Conservation (phyloP, 2,797 vertebrate genomes). For the Sebastes miniatus region DNA sequence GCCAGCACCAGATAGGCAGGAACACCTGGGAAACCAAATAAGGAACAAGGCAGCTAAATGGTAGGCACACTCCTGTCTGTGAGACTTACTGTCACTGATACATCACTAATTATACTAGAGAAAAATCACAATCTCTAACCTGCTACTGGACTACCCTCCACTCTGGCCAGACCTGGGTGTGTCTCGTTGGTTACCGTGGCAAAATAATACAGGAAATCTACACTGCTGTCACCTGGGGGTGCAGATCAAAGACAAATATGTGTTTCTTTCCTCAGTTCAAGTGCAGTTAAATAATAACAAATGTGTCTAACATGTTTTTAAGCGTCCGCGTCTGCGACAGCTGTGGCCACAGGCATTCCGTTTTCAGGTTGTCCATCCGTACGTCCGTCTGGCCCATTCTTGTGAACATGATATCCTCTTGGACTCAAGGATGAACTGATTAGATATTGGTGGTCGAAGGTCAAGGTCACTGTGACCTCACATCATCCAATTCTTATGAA, state of each 20-base stretch:
- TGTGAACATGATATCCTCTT: too few relatives aligned
- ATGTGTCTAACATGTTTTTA: background rate
- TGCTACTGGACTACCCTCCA: constrained; percentile 83
- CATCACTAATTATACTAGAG: background rate
- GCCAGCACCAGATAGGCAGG: constrained; percentile 83
- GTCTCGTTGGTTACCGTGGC: constrained; percentile 83
- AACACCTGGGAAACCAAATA: constrained; percentile 68
- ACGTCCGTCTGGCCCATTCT: too few relatives aligned
- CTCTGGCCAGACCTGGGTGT: constrained; percentile 86
- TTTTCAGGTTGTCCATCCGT: too few relatives aligned
- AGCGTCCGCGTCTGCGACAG: too few relatives aligned
- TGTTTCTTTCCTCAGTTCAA: background rate
- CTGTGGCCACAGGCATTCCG: too few relatives aligned
- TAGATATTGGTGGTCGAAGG: too few relatives aligned
- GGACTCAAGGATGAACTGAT: too few relatives aligned
- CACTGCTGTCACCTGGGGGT: constrained; percentile 80
- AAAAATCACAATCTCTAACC: constrained; percentile 57
- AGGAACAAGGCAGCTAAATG: background rate
- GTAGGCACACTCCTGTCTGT: background rate
- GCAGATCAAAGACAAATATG: background rate
- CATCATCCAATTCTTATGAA: too few relatives aligned
- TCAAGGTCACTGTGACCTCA: too few relatives aligned
- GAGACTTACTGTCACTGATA: background rate
- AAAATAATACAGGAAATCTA: constrained; percentile 91
- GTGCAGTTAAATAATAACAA: background rate